Percentiles rank a stretch among this genome's conserved stretches.
Conservation (phyloP, 2,888 invertebrate genomes). For the Boloria euphrosyne region DNA sequence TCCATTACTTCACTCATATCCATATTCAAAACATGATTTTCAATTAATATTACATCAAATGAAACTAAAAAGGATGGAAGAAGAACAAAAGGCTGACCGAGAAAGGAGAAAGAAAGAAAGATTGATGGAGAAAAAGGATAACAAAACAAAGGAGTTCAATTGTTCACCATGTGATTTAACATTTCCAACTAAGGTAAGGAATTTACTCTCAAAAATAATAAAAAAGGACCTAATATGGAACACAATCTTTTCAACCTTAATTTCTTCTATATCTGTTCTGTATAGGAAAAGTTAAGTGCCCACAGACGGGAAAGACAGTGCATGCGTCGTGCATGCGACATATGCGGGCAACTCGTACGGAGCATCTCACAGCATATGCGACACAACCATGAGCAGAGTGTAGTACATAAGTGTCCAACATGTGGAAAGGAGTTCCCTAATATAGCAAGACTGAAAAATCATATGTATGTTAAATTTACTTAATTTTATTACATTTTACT, state of each 20-base stretch:
- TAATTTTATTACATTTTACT: background rate
- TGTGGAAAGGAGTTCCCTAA: constrained; percentile 76
- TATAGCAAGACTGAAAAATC: constrained; percentile 71
- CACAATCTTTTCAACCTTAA: background rate
- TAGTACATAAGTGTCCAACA: constrained; percentile 67
- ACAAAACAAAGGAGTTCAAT: constrained; percentile 65
- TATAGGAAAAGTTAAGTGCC: constrained; percentile 59
- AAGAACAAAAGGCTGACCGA: constrained; percentile 58
- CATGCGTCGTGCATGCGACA: constrained; percentile 73
- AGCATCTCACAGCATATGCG: constrained; percentile 74
- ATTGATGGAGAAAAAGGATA: constrained; percentile 54
- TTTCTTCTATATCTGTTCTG: constrained; percentile 1
- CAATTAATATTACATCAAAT: constrained; percentile 72
- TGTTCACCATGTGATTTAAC: constrained; percentile 72
- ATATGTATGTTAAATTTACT: constrained; percentile 60
- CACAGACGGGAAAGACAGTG: constrained; percentile 73
- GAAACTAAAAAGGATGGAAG: constrained; percentile 63
- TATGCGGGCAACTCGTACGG: constrained; percentile 72
- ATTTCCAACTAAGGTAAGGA: constrained; percentile 65
- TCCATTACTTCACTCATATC: constrained; percentile 66
- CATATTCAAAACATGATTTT: constrained; percentile 77
- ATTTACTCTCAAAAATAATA: background rate
- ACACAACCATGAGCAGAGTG: constrained; percentile 66
- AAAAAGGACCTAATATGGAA: background rate
- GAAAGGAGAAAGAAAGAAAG: constrained; percentile 60